Evolutionary conservation across 2,797 vertebrate genomes (phyloP), one percentile per base, ranked within the genome.

Genomic region (Acomys russatus): DNA sequence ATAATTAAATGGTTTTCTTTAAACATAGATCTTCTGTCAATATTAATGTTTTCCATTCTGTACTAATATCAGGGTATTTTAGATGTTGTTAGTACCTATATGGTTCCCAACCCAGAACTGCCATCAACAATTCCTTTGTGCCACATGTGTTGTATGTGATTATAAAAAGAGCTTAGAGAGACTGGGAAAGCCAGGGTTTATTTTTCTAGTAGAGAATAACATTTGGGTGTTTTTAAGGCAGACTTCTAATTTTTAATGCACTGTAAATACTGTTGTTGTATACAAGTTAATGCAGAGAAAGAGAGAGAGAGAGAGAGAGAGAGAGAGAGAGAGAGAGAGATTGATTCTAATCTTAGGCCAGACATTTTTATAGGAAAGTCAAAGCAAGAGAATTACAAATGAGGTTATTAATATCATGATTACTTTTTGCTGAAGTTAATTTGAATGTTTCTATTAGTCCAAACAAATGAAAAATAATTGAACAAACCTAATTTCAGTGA

Each of bases 241-340:
- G 68, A 68, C n/a, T 70, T 96, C 82, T 92, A 94, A 15, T 96
- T 79, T 96, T 93, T 63, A 96, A 61, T 44, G 18, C 22, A 91
- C 38, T 71, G 0, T 96, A 88, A 61, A 23, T 88, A 49, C 44
- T 61, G 30, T 92, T 79, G 68, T 38, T 87, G 3, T 91, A 54
- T 76, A 35, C 90, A 93, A 77, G 38, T 23, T 51, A 77, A 51
- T 51, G 25, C 44, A 59, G 56, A 59, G 56, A 14, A 17, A 59
- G 56, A 59, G 56, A 59, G 56, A 59, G 56, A 59, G 14, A 59
- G 56, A 59, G 56, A 59, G 11, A 59, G 56, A 59, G 56, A 59
- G 56, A 59, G 28, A 51, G 9, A 66, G 64, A 66, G 25, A 66
- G 64, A 66, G 7, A 77, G 70, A 84, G 88, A 87, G n/a, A 74